Percentiles rank a stretch among this genome's conserved stretches.
These are phyloP conservation scores for Dasyornis broadbenti DNA, from an alignment of 2,113 vertebrate genomes.

Conservation along the genomic window DNA sequence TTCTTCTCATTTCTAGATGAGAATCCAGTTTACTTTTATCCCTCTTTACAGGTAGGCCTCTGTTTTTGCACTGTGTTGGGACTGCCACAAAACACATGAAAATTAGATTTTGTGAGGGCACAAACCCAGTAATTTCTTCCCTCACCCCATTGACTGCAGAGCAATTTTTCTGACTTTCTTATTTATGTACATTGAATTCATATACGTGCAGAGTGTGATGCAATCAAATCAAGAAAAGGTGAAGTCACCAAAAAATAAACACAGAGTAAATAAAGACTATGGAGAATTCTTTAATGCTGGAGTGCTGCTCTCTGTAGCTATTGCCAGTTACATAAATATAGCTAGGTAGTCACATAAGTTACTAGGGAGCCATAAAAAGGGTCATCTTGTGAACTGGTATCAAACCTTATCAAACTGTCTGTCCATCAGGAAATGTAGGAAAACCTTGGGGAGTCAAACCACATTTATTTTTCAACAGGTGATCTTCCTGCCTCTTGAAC, in stretches of 20 bases:
- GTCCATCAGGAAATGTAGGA: neutral
- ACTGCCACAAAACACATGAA: neutral
- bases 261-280: neutral
- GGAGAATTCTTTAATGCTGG: neutral
- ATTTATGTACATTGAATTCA: neutral
- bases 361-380: neutral
- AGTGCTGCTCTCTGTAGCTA: neutral
- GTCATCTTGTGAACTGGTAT: neutral
- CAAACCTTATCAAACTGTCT: neutral
- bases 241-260: neutral
- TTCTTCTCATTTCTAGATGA: neutral
- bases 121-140: neutral
- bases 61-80: neutral
- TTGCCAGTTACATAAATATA: neutral
- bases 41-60: neutral
- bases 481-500: neutral
- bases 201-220: neutral
- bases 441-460: neutral
- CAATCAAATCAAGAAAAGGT: neutral
- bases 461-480: neutral
- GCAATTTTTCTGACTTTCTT: neutral
- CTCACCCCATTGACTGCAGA: neutral
- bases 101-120: neutral
- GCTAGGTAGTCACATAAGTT: neutral
- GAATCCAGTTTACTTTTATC: neutral